Conservation (phyloP, 1,140 invertebrate genomes). For the Meteorus sp. region DNA sequence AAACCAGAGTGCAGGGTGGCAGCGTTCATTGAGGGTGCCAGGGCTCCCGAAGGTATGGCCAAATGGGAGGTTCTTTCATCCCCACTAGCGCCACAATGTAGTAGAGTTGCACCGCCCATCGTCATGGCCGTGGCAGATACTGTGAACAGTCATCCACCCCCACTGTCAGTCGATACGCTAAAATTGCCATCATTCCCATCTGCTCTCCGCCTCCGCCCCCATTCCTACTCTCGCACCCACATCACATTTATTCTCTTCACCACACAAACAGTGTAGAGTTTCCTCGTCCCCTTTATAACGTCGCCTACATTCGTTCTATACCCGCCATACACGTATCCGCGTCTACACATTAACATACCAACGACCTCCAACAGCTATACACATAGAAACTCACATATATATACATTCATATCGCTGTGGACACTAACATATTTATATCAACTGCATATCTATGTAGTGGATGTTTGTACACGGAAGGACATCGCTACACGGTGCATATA, state of each 20-base stretch:
- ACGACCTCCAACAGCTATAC: too few species aligned
- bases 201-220: too few species aligned
- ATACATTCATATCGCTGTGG: too few species aligned
- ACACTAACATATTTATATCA: too few species aligned
- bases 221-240: constrained; percentile 8
- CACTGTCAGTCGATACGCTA: constrained; percentile 25
- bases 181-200: constrained; percentile 4
- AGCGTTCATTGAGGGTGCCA: constrained; percentile 55
- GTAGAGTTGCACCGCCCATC: constrained; percentile 53
- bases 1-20: constrained; percentile 56
- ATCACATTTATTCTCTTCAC: background rate
- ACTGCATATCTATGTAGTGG: too few species aligned
- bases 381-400: too few species aligned
- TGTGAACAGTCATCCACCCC: constrained; percentile 46
- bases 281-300: too few species aligned
- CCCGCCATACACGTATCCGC: background rate
- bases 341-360: constrained; percentile 1
- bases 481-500: too few species aligned
- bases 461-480: too few species aligned
- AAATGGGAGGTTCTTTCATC: constrained; percentile 57
- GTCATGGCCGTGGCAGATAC: constrained; percentile 63
- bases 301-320: too few species aligned
- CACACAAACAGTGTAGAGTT: too few species aligned
- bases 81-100: constrained; percentile 52
- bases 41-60: constrained; percentile 55